phyloP scores from a whole-genome alignment of 2,888 invertebrate species.

The Corythucha ciliata region DNA sequence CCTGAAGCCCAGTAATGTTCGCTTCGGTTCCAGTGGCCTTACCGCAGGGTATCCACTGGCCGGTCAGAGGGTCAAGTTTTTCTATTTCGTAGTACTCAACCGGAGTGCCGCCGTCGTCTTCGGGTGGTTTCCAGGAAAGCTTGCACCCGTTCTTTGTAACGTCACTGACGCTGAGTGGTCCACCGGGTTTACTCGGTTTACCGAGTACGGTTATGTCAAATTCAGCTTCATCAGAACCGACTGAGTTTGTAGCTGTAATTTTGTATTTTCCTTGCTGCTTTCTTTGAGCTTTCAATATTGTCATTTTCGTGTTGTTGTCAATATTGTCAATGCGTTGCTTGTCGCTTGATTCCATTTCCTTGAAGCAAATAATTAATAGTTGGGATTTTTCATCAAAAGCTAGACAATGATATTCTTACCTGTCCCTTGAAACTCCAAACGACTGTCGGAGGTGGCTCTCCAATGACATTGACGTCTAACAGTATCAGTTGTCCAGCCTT shows the following conservation, averaged over 20 bases:
- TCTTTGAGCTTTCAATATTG: slow-evolving; percentile 72
- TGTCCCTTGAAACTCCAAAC: slow-evolving; percentile 76
- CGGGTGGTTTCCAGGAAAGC: slow-evolving; percentile 85
- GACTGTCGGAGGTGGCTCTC: slow-evolving; percentile 87
- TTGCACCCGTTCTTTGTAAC: slow-evolving; percentile 87
- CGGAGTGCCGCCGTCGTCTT: slow-evolving; percentile 90
- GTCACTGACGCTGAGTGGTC: slow-evolving; percentile 79
- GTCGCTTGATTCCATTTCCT: slow-evolving; percentile 41
- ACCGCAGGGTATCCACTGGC: slow-evolving; percentile 87
- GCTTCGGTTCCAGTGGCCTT: slow-evolving; percentile 78
- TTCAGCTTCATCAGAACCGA: slow-evolving; percentile 85
- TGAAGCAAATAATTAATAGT: slow-evolving; percentile 15
- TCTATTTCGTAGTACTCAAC: slow-evolving; percentile 94
- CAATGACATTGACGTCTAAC: slow-evolving; percentile 79
- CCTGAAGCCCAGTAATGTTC: slow-evolving; percentile 71
- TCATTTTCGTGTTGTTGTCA: slow-evolving; percentile 85
- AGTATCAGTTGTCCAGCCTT: slow-evolving; percentile 82
- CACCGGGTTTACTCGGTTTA: slow-evolving; percentile 48
- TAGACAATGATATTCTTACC: slow-evolving; percentile 32
- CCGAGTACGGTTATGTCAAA: slow-evolving; percentile 76
- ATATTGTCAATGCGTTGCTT: slow-evolving; percentile 64
- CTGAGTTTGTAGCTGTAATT: slow-evolving; percentile 82
- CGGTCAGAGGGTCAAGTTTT: slow-evolving; percentile 82
- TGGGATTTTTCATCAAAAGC: slow-evolving; percentile 3
- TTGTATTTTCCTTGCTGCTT: slow-evolving; percentile 77